A percentile compares a stretch with the other conserved stretches of the same genome.
These are phyloP conservation scores for Clarias fuscus DNA, from an alignment of 2,797 vertebrate genomes.

Conservation along the genomic window DNA sequence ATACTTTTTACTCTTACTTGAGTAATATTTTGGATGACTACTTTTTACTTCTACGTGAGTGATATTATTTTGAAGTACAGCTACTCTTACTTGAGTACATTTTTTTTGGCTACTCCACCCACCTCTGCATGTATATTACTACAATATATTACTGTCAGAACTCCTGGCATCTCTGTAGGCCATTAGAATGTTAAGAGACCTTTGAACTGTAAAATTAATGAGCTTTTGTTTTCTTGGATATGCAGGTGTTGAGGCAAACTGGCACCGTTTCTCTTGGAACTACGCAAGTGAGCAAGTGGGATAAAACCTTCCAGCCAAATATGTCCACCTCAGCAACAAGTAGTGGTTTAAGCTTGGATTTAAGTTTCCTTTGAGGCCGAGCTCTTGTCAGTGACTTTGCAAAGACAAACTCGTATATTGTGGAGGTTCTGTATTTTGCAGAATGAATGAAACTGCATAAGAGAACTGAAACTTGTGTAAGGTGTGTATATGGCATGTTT, in stretches of 20 bases:
- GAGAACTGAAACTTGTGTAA: not conserved
- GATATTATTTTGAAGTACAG: too few relatives aligned
- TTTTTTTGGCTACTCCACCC: too few relatives aligned
- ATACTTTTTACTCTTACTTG: too few relatives aligned
- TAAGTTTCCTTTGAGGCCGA: constrained; percentile 7
- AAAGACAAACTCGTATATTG: not conserved
- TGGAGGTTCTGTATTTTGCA: not conserved
- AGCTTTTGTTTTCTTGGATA: constrained; percentile 47
- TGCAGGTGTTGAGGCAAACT: constrained; percentile 49
- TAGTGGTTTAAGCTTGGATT: constrained; percentile 24
- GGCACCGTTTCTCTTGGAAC: constrained; percentile 31
- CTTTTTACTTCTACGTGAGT: too few relatives aligned
- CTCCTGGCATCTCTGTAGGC: constrained; percentile 31
- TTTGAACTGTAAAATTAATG: constrained; percentile 47
- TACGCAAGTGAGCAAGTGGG: not conserved
- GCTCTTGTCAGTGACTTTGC: not conserved
- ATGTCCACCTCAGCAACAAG: constrained; percentile 12
- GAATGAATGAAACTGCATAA: not conserved
- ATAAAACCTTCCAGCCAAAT: constrained; percentile 14
- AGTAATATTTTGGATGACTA: too few relatives aligned
- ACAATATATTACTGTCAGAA: constrained; percentile 43
- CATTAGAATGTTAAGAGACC: constrained; percentile 29
- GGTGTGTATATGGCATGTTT: not conserved
- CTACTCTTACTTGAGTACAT: too few relatives aligned
- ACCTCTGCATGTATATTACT: not conserved